Percentiles rank a stretch among this genome's conserved stretches.
Conservation (phyloP, 2,888 invertebrate species). For the Latheticus oryzae region DNA sequence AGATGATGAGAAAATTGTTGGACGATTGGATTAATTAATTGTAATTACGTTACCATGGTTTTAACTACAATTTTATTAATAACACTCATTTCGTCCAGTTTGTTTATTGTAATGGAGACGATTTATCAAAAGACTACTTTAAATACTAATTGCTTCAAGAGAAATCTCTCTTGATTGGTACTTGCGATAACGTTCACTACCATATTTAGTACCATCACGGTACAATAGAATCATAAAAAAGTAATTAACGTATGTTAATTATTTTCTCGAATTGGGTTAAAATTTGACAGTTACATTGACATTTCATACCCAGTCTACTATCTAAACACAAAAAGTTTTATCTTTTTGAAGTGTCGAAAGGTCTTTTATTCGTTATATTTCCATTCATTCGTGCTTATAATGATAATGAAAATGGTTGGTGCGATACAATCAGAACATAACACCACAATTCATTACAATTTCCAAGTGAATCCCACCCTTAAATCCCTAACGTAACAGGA, state of each 20-base stretch:
- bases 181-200: too few species aligned
- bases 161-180: too few species aligned
- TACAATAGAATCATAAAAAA: too few species aligned
- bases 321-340: too few species aligned
- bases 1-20: too few species aligned
- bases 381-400: slow-evolving; percentile 32
- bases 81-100: slow-evolving; percentile 37
- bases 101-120: slow-evolving; percentile 40
- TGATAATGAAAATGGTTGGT: slow-evolving; percentile 36
- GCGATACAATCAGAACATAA: slow-evolving; percentile 46
- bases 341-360: background rate
- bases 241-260: too few species aligned
- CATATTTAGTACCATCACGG: too few species aligned
- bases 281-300: too few species aligned
- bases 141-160: slow-evolving; percentile 41
- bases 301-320: too few species aligned
- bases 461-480: slow-evolving; percentile 52
- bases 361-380: background rate
- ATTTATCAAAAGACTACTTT: slow-evolving; percentile 38
- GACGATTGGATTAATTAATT: too few species aligned
- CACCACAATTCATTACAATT: slow-evolving; percentile 56
- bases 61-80: slow-evolving; percentile 36
- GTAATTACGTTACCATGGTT: slow-evolving; percentile 9
- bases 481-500: slow-evolving; percentile 50
- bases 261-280: too few species aligned